phyloP scores from a whole-genome alignment of 1,140 invertebrate species.

The Lordiphosa stackelbergi region DNA sequence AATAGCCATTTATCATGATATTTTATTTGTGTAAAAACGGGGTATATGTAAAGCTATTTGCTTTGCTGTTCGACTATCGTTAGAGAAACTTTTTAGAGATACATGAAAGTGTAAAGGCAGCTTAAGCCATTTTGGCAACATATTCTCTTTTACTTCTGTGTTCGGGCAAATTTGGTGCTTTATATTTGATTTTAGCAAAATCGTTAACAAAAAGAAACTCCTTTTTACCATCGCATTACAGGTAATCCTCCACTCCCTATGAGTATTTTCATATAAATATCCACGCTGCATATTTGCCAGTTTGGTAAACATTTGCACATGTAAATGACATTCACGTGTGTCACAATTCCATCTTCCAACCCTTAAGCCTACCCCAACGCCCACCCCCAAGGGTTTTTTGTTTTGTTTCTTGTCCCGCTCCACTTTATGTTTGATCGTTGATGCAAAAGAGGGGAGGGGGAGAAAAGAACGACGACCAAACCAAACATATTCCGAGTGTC shows the following conservation, averaged over 20 bases:
- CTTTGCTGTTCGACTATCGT: too few species aligned
- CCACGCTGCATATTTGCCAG: constrained; percentile 52
- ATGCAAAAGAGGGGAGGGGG: neutral
- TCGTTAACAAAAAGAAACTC: too few species aligned
- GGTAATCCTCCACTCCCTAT: constrained; percentile 7
- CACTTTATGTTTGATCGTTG: constrained; percentile 51
- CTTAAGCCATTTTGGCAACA: too few species aligned
- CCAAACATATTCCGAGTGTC: constrained; percentile 61
- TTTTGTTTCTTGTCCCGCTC: constrained; percentile 30
- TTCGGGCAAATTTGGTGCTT: too few species aligned
- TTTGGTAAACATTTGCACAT: constrained; percentile 69
- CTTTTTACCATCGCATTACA: too few species aligned
- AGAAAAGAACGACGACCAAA: neutral
- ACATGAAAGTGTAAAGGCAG: too few species aligned
- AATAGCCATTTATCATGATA: too few species aligned
- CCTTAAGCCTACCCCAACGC: neutral
- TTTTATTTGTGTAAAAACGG: too few species aligned
- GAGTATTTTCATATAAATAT: constrained; percentile 36
- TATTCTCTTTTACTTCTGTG: too few species aligned
- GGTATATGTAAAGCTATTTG: too few species aligned
- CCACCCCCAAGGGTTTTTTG: constrained; percentile 4
- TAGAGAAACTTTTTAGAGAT: too few species aligned
- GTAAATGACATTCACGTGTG: constrained; percentile 70
- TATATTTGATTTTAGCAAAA: too few species aligned
- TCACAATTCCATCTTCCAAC: constrained; percentile 8